Evolutionary conservation across 2,888 invertebrate species (phyloP).

Genomic region (Yponomeuta evonymella): DNA sequence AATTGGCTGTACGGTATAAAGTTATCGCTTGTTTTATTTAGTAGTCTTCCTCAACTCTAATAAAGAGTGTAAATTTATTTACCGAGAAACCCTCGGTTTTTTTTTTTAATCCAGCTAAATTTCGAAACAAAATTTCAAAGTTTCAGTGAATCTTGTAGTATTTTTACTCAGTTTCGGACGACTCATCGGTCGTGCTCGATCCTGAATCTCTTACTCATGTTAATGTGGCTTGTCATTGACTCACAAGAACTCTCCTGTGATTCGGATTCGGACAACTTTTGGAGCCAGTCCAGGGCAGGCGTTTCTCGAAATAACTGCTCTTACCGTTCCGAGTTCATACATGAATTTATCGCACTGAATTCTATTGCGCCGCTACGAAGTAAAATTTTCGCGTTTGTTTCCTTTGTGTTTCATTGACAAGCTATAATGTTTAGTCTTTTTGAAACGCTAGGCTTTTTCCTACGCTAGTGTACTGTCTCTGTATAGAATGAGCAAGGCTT

Average conservation of each 20-base stretch:
- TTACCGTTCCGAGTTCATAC: constrained; percentile 49
- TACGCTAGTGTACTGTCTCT: no score
- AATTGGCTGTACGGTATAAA: not conserved
- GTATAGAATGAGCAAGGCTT: no score
- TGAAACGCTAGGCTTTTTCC: not conserved
- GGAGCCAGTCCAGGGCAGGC: constrained; percentile 63
- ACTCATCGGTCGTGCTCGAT: not conserved
- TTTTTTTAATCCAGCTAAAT: not conserved
- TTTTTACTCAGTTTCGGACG: not conserved
- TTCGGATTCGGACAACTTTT: constrained; percentile 58
- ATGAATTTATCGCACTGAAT: constrained; percentile 47
- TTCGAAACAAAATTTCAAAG: constrained; percentile 4
- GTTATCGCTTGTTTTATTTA: not conserved
- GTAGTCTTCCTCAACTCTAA: not conserved
- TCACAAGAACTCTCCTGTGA: constrained; percentile 64
- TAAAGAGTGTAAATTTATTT: no score
- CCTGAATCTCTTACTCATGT: constrained; percentile 12
- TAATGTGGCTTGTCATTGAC: constrained; percentile 51
- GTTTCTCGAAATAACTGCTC: constrained; percentile 64
- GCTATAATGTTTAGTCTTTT: not conserved
- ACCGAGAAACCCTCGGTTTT: not conserved
- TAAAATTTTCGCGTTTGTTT: not conserved
- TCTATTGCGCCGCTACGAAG: not conserved
- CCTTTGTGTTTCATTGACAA: not conserved
- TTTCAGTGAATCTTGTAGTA: constrained; percentile 7